Base-by-base conservation (phyloP, 1,140 invertebrate genomes). In the Panonychus citri region DNA sequence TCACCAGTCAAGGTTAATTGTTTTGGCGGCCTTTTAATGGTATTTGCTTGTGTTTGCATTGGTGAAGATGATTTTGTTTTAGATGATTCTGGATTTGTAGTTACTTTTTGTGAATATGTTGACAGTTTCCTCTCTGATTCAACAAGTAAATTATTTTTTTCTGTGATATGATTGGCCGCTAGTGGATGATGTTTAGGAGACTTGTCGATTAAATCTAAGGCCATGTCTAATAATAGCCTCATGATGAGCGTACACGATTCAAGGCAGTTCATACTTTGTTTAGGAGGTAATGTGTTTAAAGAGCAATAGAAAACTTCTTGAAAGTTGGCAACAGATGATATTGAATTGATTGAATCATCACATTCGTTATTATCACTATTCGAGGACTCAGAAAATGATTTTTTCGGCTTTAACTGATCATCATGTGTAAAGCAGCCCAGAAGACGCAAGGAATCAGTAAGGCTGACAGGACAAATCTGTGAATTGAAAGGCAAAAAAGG, bases 381-480 rank as follows among this genome's bases (percentile, higher is more conserved):
- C n/a, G 5, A 15, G n/a, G 43, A 40, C 39, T 17, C 39, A 17
- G 43, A 46, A n/a, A n/a, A 12, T 12, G 30, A 7, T 34, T 5
- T 34, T 7, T 34, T 46, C 8, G 43, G n/a, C 10, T n/a, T 13
- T 3, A 63, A 58, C 34, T 54, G 24, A 15, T 46, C 48, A n/a
- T 60, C 50, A 50, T 61, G 59, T 37, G 57, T 59, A 68, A 94
- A 95, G 71, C 89, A 94, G 40, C 91, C 89, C 26, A 97, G 71
- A 27, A 91, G 74, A 46, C 86, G 74, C 40, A 97, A 72, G 3
- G 89, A 89, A 66, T 95, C 85, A 67, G 87, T 88, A 12, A 96
- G 72, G 65, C 83, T 89, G 53, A 85, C 85, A 69, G 83, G 82
- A 66, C 89, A 89, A 55, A 93, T 84, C 80, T 82, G 60, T 46